These are phyloP conservation scores for Oreohelix idahoensis DNA, from an alignment of 1,140 invertebrate genomes.

Conservation along the genomic window DNA sequence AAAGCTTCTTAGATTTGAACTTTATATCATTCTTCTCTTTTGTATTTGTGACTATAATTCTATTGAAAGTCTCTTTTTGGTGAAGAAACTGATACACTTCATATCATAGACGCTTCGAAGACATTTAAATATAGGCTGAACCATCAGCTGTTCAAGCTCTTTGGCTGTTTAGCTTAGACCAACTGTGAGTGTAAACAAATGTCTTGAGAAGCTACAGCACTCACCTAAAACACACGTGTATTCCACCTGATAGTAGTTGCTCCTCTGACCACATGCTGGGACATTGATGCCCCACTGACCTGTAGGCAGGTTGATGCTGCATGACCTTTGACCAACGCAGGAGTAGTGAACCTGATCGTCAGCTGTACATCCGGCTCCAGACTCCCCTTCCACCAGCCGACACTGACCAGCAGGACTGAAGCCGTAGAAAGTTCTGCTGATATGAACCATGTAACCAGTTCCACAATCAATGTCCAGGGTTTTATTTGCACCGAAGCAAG, in stretches of 20 bases:
- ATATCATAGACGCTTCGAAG: no score
- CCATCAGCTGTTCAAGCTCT: no score
- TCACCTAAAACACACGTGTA: conserved; percentile 65
- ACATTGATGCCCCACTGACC: conserved; percentile 52
- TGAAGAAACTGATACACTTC: no score
- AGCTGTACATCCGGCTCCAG: conserved; percentile 48
- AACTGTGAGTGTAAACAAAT: no score
- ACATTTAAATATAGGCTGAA: no score
- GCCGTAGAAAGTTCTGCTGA: conserved; percentile 61
- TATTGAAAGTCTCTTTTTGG: no score
- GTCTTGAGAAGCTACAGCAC: no score
- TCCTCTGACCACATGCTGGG: conserved; percentile 54
- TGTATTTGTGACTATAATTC: no score
- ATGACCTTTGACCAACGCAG: conserved; percentile 59
- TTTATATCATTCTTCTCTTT: no score
- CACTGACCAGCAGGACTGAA: conserved; percentile 55
- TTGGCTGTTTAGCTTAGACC: no score
- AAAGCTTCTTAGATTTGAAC: no score
- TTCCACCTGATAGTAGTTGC: conserved; percentile 65
- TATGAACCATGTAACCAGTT: conserved; percentile 59
- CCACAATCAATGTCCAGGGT: conserved; percentile 57
- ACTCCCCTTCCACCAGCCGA: conserved; percentile 50
- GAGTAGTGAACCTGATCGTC: conserved; percentile 56
- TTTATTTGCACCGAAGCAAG: conserved; percentile 58
- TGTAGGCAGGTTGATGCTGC: conserved; percentile 62